Base-by-base conservation (phyloP, 37 sponge, comb jelly and placozoan genomes). In the Petrosia ficiformis region DNA sequence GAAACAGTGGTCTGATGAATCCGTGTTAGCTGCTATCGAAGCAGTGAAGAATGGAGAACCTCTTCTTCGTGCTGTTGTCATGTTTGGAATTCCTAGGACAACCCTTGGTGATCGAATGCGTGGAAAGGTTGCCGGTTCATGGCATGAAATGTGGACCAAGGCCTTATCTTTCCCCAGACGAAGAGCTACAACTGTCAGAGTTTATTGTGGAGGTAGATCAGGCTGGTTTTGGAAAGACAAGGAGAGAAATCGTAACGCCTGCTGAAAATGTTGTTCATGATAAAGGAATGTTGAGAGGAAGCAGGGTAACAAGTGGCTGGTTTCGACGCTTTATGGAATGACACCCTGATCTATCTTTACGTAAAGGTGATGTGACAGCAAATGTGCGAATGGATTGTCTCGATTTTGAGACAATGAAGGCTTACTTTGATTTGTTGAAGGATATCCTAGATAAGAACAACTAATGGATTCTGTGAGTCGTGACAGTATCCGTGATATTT, bases 141-240 rank as follows among this genome's bases (percentile, higher is more conserved):
- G 79, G 59, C 8, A 48, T 35, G 10, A 81, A 73, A 39, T 74
- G 73, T 44, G 82, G 74, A 2, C 82, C 74, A 24, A n/a, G 37
- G 65, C 61, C 67, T 6, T 81, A 81, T 25, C 31, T 73, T 4
- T 52, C n/a, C n/a, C n/a, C n/a, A n/a, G n/a, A n/a, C n/a, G n/a
- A 42, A n/a, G n/a, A n/a, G n/a, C n/a, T n/a, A n/a, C n/a, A n/a
- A n/a, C n/a, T n/a, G n/a, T n/a, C n/a, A n/a, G 25, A 39, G 1
- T 71, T 56, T 42, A 37, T 73, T 29, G 24, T 56, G 31, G 60
- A 65, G 10, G 67, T 44, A 34, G 68, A 57, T 3, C 2, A 82
- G 42, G 41, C 57, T 67, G 82, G 82, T 8, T 82, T 75, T 82
- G 75, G 82, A 2, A 82, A 74, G 44, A 74, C 76, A n/a, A 10